phyloP scores from a whole-genome alignment of 2,888 invertebrate genomes.

The Hedya salicella region DNA sequence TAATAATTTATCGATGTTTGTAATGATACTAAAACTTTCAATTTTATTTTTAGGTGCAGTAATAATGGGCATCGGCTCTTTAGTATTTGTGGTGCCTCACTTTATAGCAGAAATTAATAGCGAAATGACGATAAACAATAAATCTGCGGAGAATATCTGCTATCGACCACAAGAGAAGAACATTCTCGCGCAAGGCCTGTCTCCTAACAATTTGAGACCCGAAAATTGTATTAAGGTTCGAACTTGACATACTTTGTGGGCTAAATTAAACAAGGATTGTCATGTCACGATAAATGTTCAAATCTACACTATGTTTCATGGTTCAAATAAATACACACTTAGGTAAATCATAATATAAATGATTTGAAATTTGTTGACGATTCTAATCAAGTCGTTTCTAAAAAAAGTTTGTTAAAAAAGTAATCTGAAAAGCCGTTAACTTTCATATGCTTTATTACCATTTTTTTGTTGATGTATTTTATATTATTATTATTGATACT shows the following conservation, averaged over 20 bases:
- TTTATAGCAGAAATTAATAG: constrained; percentile 93
- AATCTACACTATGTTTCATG: no score
- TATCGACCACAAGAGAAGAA: constrained; percentile 89
- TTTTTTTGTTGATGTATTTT: no score
- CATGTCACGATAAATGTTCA: no score
- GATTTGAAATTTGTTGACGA: no score
- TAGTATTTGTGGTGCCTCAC: constrained; percentile 97
- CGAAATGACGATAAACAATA: constrained; percentile 88
- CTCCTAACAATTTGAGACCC: constrained; percentile 89
- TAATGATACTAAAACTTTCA: constrained; percentile 4
- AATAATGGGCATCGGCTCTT: constrained; percentile 96
- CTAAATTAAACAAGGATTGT: no score
- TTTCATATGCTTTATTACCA: no score
- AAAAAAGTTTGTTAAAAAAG: no score
- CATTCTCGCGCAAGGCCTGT: constrained; percentile 89
- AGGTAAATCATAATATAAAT: no score
- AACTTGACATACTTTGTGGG: background rate
- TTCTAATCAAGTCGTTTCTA: no score
- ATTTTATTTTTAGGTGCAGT: constrained; percentile 87
- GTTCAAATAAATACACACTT: no score
- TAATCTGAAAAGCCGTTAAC: no score
- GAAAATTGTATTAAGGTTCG: constrained; percentile 91
- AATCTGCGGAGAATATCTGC: constrained; percentile 92
- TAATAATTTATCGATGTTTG: background rate
- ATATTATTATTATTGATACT: no score